Conservation (phyloP, 2,888 invertebrate genomes). For the Boloria selene region DNA sequence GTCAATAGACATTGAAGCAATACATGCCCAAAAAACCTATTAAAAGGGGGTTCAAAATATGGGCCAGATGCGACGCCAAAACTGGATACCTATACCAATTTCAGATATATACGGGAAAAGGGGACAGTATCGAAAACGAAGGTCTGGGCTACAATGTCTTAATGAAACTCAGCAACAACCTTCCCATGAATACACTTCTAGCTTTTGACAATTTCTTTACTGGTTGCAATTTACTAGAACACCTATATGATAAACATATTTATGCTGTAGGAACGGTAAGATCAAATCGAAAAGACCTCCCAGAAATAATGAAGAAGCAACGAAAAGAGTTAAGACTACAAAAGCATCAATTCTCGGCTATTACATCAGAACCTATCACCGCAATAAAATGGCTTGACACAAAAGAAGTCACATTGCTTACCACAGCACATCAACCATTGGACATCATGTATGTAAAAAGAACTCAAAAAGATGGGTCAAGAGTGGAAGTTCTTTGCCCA, state of each 20-base stretch:
- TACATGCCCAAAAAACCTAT: conserved; percentile 47
- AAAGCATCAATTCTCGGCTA: conserved; percentile 44
- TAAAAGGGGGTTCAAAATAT: conserved; percentile 45
- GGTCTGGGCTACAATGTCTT: conserved; percentile 42
- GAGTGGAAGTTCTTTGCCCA: conserved; percentile 24
- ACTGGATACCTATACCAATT: conserved; percentile 44
- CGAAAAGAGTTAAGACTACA: conserved; percentile 41
- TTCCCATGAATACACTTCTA: conserved; percentile 44
- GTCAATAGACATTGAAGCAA: conserved; percentile 41
- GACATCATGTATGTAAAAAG: conserved; percentile 40
- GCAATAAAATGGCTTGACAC: conserved; percentile 48
- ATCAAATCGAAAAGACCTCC: conserved; percentile 40
- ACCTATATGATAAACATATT: conserved; percentile 40
- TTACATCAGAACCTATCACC: conserved; percentile 43
- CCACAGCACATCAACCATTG: conserved; percentile 47
- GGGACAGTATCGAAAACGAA: conserved; percentile 40
- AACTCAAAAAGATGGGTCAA: conserved; percentile 34
- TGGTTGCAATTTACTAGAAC: conserved; percentile 42
- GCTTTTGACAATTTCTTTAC: conserved; percentile 52
- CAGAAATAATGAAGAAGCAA: conserved; percentile 40
- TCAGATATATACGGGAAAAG: conserved; percentile 45
- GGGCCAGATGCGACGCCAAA: conserved; percentile 39
- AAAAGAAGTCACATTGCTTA: conserved; percentile 43
- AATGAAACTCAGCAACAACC: conserved; percentile 24
- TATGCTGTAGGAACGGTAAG: conserved; percentile 43